Evolutionary conservation across 2,888 invertebrate species (phyloP).

Genomic region (Polydrusus cervinus): DNA sequence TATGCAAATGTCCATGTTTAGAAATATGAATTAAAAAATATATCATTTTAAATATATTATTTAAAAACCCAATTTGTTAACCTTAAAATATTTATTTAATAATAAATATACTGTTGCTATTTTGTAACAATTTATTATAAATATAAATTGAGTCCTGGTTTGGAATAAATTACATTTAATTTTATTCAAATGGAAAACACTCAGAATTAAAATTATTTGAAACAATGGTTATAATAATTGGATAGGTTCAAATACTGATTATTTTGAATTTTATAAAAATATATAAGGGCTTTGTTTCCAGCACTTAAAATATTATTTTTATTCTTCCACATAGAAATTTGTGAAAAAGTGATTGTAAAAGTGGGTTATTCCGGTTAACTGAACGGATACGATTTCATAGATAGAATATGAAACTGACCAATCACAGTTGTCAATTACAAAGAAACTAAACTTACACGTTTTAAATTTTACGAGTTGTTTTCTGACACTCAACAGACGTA

Average conservation of each 20-base stretch:
- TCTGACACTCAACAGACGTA: too few species aligned
- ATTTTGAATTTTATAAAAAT: constrained; percentile 16
- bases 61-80: background rate
- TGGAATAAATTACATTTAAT: constrained; percentile 32
- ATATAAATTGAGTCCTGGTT: constrained; percentile 7
- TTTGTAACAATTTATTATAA: constrained; percentile 1
- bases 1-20: too few species aligned
- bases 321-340: too few species aligned
- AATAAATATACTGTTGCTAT: background rate
- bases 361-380: too few species aligned
- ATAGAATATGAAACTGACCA: too few species aligned
- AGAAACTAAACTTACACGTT: too few species aligned
- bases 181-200: constrained; percentile 15
- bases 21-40: too few species aligned
- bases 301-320: background rate
- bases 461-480: too few species aligned
- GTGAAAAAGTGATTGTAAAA: too few species aligned
- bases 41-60: too few species aligned
- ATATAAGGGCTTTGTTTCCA: background rate
- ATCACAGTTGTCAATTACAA: too few species aligned
- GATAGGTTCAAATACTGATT: constrained; percentile 11
- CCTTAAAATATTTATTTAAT: background rate
- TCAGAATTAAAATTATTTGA: constrained; percentile 17
- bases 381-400: too few species aligned
- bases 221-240: constrained; percentile 25